Percentiles rank a stretch among this genome's conserved stretches.
These are phyloP conservation scores for Premnoplex brunnescens DNA, from an alignment of 2,797 vertebrate species.

Conservation along the genomic window DNA sequence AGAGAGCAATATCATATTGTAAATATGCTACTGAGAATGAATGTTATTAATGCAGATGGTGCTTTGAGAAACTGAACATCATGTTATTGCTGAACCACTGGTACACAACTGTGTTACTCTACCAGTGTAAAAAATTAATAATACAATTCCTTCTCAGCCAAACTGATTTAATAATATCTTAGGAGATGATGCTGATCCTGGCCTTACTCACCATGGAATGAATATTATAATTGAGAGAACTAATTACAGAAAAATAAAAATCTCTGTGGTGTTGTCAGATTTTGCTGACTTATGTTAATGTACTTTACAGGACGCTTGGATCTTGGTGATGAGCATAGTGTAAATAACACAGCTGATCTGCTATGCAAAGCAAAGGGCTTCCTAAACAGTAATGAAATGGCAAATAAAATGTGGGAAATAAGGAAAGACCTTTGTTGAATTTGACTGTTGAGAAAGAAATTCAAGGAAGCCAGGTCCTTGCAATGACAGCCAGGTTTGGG, in stretches of 20 bases:
- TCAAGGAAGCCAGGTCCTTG: neutral
- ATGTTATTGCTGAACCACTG: neutral
- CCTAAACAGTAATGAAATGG: neutral
- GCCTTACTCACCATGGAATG: neutral
- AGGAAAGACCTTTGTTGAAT: neutral
- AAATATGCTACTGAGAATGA: constrained; percentile 17
- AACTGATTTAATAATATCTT: neutral
- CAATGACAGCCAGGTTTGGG: neutral
- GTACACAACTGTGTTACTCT: neutral
- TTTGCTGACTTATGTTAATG: constrained; percentile 6
- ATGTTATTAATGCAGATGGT: neutral
- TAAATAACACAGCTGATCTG: neutral
- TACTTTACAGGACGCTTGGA: neutral
- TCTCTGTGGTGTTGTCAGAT: neutral
- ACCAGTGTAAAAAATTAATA: neutral
- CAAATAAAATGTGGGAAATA: neutral
- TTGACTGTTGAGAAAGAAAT: neutral
- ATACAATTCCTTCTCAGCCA: neutral
- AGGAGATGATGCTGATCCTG: constrained; percentile 18
- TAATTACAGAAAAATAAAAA: constrained; percentile 22
- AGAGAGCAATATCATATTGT: constrained; percentile 44
- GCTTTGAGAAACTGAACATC: neutral
- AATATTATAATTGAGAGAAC: neutral
- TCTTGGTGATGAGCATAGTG: neutral
- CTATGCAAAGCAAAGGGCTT: constrained; percentile 24